Evolutionary conservation across 2,113 vertebrate species (phyloP).

Genomic region (Hippocampus mohnikei): DNA sequence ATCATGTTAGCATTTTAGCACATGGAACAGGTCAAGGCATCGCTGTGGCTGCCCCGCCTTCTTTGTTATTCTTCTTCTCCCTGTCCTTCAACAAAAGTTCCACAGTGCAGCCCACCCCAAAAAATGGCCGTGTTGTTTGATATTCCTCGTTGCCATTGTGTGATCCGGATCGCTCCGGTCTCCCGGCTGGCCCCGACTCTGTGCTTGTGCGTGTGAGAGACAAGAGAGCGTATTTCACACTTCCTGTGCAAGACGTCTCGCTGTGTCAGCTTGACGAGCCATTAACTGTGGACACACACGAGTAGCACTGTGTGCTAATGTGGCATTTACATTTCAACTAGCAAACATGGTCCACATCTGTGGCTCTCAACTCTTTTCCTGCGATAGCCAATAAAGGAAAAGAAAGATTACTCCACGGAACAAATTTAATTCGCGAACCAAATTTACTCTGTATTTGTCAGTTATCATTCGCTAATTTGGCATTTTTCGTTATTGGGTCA

Average conservation of each 20-base stretch:
- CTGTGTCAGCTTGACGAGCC: conserved; percentile 1
- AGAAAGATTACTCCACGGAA: background rate
- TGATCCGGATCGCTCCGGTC: conserved; percentile 40
- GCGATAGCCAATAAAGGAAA: background rate
- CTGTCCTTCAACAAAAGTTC: conserved; percentile 54
- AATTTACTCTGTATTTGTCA: too few species aligned
- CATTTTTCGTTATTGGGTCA: too few species aligned
- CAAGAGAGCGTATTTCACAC: background rate
- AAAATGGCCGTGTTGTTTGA: conserved; percentile 66
- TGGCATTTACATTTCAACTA: background rate
- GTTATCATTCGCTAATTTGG: too few species aligned
- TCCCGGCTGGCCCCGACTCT: background rate
- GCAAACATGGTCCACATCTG: background rate
- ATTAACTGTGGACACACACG: background rate
- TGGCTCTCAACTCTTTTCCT: background rate
- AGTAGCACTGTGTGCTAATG: background rate
- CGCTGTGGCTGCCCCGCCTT: background rate
- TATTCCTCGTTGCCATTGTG: conserved; percentile 55
- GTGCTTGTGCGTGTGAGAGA: background rate
- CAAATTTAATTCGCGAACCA: background rate
- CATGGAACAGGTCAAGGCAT: background rate
- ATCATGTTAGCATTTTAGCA: background rate
- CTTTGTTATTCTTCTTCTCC: background rate
- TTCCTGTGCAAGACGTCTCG: conserved; percentile 4
- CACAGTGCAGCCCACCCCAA: conserved; percentile 49